phyloP scores from a whole-genome alignment of 2,888 invertebrate genomes.

The Ochropleura leucogaster region DNA sequence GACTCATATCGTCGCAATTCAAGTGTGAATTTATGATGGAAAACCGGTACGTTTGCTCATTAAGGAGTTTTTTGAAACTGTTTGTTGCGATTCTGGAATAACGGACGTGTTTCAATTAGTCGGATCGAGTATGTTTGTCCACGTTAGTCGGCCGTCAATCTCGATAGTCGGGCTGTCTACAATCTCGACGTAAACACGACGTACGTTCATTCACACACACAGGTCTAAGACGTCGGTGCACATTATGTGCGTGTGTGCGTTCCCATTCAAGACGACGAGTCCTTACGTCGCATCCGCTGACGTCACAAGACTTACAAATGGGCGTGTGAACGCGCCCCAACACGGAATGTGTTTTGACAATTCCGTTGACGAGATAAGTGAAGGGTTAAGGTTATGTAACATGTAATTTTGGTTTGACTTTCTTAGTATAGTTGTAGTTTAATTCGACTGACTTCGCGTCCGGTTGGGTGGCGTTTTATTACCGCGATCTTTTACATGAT shows the following conservation, averaged over 20 bases:
- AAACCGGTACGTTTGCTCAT: slow-evolving; percentile 76
- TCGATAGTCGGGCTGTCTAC: slow-evolving; percentile 77
- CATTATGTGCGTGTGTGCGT: slow-evolving; percentile 78
- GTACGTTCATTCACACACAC: slow-evolving; percentile 83
- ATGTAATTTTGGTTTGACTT: slow-evolving; percentile 73
- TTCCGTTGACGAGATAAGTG: slow-evolving; percentile 76
- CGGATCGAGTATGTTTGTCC: slow-evolving; percentile 76
- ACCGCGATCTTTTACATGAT: slow-evolving; percentile 32
- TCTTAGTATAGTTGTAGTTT: slow-evolving; percentile 56
- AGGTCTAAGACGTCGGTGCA: slow-evolving; percentile 69
- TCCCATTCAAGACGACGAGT: slow-evolving; percentile 85
- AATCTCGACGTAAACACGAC: slow-evolving; percentile 77
- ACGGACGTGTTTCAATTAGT: slow-evolving; percentile 84
- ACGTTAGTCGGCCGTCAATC: slow-evolving; percentile 80
- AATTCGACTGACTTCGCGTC: slow-evolving; percentile 62
- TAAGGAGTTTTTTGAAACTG: slow-evolving; percentile 75
- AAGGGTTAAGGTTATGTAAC: slow-evolving; percentile 79
- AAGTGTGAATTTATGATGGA: slow-evolving; percentile 82
- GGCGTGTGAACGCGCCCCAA: slow-evolving; percentile 84
- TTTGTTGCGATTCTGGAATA: slow-evolving; percentile 76
- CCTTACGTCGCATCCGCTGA: slow-evolving; percentile 87
- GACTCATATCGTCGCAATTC: slow-evolving; percentile 82
- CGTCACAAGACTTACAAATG: slow-evolving; percentile 86
- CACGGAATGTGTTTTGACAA: slow-evolving; percentile 82
- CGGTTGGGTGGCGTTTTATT: slow-evolving; percentile 46